Evolutionary conservation across 2,888 invertebrate species (phyloP).

Genomic region (Encarsia formosa): DNA sequence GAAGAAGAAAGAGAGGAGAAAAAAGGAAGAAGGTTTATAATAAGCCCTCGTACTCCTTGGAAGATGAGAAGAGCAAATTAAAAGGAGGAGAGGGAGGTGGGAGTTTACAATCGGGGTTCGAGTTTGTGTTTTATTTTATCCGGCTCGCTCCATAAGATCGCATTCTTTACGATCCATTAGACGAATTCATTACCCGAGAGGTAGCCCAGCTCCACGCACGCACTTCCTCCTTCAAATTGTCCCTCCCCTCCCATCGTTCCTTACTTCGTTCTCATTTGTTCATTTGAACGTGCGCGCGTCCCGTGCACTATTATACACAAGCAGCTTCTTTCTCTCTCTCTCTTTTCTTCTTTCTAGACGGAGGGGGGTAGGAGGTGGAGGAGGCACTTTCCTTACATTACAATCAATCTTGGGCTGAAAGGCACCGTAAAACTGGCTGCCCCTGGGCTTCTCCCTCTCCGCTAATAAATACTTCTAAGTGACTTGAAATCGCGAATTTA

Average conservation of each 20-base stretch:
- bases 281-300: not conserved
- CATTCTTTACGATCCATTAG: slow-evolving; percentile 53
- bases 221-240: slow-evolving; percentile 32
- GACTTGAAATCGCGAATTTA: slow-evolving; percentile 20
- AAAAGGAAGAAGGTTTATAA: slow-evolving; percentile 7
- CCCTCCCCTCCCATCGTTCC: slow-evolving; percentile 26
- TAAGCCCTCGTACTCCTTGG: too few species aligned
- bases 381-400: slow-evolving; percentile 17
- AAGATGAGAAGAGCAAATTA: too few species aligned
- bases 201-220: slow-evolving; percentile 40
- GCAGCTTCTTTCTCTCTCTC: not conserved
- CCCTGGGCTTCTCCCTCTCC: not conserved
- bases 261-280: slow-evolving; percentile 14
- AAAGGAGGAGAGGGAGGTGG: not conserved
- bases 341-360: not conserved
- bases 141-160: slow-evolving; percentile 50
- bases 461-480: slow-evolving; percentile 23
- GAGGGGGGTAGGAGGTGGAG: too few species aligned
- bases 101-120: slow-evolving; percentile 35
- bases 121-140: slow-evolving; percentile 51
- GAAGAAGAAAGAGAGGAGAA: not conserved
- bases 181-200: slow-evolving; percentile 51
- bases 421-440: slow-evolving; percentile 6
- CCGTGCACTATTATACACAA: not conserved
- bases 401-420: slow-evolving; percentile 14